phyloP scores from a whole-genome alignment of 2,797 vertebrate genomes.

The Falco concolor region DNA sequence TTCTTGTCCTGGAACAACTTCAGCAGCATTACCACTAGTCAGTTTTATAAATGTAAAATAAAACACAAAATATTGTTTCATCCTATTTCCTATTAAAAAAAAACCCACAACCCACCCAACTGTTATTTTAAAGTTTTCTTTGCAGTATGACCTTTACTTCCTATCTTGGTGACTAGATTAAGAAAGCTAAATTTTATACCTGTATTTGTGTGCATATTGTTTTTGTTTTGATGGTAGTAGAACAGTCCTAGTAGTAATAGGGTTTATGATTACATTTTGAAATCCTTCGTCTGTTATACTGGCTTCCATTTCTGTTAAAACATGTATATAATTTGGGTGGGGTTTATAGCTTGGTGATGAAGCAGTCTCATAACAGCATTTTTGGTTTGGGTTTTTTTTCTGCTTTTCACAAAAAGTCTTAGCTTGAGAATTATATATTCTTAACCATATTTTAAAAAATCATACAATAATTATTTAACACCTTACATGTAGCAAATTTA shows the following conservation, averaged over 20 bases:
- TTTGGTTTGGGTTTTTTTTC: neutral
- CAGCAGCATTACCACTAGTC: neutral
- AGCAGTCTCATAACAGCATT: neutral
- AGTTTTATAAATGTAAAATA: neutral
- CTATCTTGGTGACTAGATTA: neutral
- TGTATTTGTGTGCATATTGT: neutral
- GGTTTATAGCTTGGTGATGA: neutral
- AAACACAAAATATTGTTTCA: neutral
- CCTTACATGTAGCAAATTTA: neutral
- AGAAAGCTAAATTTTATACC: neutral
- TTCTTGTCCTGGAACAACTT: neutral
- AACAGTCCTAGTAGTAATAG: neutral
- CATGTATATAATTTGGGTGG: neutral
- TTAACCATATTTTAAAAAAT: neutral
- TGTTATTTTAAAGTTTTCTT: neutral
- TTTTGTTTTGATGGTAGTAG: neutral
- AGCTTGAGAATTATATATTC: neutral
- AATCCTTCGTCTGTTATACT: neutral
- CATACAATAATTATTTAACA: neutral
- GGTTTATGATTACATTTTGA: slow-evolving; percentile 19
- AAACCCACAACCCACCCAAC: neutral
- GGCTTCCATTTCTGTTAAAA: neutral
- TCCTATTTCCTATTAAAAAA: neutral
- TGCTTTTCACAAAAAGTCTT: neutral
- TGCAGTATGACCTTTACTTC: neutral